Conservation (phyloP, 2,888 invertebrate species). For the Tetropium fuscum region DNA sequence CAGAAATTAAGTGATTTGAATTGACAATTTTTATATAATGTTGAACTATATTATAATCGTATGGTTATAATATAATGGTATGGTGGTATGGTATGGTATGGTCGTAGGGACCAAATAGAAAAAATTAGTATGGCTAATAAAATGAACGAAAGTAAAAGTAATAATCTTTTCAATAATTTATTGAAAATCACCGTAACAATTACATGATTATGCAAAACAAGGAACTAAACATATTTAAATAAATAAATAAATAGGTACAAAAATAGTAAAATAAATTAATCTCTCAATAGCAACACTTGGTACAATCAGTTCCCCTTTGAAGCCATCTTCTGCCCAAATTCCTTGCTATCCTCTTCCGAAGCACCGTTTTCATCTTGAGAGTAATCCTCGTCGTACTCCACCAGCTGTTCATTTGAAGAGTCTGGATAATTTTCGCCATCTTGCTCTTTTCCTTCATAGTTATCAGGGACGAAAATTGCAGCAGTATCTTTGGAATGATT, state of each 20-base stretch:
- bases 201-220: slow-evolving; percentile 15
- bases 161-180: too few species aligned
- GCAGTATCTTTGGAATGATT: slow-evolving; percentile 66
- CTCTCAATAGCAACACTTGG: neutral
- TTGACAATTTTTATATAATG: too few species aligned
- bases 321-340: slow-evolving; percentile 52
- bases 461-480: slow-evolving; percentile 69
- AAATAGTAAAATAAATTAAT: slow-evolving; percentile 10
- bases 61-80: too few species aligned
- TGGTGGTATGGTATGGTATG: too few species aligned
- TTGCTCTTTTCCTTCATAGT: slow-evolving; percentile 33
- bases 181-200: too few species aligned
- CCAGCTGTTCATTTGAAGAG: slow-evolving; percentile 29
- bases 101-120: too few species aligned
- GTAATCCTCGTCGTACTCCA: slow-evolving; percentile 53
- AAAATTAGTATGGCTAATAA: too few species aligned
- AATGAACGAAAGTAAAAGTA: too few species aligned
- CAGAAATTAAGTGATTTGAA: too few species aligned
- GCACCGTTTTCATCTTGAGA: slow-evolving; percentile 37
- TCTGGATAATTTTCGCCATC: slow-evolving; percentile 30
- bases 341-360: slow-evolving; percentile 27
- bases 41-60: too few species aligned
- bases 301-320: slow-evolving; percentile 39
- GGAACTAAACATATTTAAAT: slow-evolving; percentile 26
- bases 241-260: slow-evolving; percentile 16